Conservation (phyloP, 2,113 vertebrate genomes). For the Leiothrix lutea region DNA sequence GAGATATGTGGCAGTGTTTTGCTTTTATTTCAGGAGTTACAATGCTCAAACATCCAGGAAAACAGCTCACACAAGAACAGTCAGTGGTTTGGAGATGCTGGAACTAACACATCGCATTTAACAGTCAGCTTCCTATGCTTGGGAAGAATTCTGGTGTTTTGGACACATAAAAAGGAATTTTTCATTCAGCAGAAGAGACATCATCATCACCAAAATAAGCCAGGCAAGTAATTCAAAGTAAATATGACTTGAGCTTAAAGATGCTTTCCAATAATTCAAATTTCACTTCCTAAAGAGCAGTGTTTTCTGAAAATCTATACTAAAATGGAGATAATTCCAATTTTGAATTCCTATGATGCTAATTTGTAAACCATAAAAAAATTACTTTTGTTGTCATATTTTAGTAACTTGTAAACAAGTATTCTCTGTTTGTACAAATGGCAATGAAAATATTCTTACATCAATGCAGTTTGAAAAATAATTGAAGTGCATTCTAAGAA, state of each 20-base stretch:
- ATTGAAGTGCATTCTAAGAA: neutral
- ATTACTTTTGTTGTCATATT: neutral
- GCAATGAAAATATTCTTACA: neutral
- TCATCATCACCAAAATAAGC: neutral
- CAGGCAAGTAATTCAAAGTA: neutral
- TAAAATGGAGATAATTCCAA: neutral
- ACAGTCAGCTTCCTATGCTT: conserved; percentile 15
- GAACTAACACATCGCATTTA: conserved; percentile 66
- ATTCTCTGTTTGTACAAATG: neutral
- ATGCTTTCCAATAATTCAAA: neutral
- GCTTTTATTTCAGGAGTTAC: conserved; percentile 86
- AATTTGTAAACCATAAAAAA: neutral
- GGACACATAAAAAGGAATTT: neutral
- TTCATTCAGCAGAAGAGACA: conserved; percentile 2
- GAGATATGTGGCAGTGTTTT: conserved; percentile 78
- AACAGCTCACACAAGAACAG: conserved; percentile 81
- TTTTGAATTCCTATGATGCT: neutral
- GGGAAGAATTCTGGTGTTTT: neutral
- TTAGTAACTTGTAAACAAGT: neutral
- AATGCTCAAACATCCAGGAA: conserved; percentile 79
- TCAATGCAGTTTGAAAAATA: neutral
- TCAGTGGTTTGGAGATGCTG: conserved; percentile 80
- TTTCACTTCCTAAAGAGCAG: neutral
- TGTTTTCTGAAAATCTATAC: neutral
- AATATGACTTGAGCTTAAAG: neutral